phyloP scores from a whole-genome alignment of 1,140 invertebrate genomes.

The Cydia pomonella region DNA sequence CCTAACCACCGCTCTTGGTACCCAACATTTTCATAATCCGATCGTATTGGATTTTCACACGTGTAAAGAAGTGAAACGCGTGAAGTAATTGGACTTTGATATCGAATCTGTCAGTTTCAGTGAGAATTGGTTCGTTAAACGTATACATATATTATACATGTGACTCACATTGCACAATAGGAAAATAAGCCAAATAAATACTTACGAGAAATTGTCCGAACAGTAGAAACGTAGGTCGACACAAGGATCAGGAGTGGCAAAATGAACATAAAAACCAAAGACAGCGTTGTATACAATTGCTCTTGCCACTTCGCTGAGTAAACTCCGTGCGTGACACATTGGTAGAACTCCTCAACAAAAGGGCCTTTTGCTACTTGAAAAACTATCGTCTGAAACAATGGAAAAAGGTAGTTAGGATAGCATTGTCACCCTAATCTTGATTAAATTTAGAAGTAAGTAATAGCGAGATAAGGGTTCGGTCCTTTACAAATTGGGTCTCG shows the following conservation, averaged over 20 bases:
- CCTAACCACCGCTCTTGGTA: too few species aligned
- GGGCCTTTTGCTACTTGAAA: constrained; percentile 88
- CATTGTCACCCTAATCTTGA: not conserved
- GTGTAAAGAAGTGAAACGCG: too few species aligned
- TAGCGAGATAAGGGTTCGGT: too few species aligned
- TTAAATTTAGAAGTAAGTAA: too few species aligned
- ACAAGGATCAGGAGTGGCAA: constrained; percentile 88
- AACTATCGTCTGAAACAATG: constrained; percentile 85
- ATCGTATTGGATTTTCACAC: too few species aligned
- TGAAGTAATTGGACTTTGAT: too few species aligned
- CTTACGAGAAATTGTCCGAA: constrained; percentile 90
- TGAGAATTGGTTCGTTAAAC: too few species aligned
- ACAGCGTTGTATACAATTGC: constrained; percentile 88
- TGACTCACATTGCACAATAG: too few species aligned
- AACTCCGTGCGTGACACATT: constrained; percentile 91
- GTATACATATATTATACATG: too few species aligned
- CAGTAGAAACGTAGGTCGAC: constrained; percentile 88
- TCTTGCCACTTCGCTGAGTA: constrained; percentile 91
- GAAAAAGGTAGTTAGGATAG: constrained; percentile 34
- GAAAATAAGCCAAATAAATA: constrained; percentile 51
- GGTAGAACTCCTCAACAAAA: constrained; percentile 90
- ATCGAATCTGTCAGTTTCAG: too few species aligned
- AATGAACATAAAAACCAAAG: constrained; percentile 90
- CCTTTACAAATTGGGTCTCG: too few species aligned
- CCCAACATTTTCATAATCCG: too few species aligned